Base-by-base conservation (phyloP, 2,797 vertebrate species). In the Rachycentron canadum region DNA sequence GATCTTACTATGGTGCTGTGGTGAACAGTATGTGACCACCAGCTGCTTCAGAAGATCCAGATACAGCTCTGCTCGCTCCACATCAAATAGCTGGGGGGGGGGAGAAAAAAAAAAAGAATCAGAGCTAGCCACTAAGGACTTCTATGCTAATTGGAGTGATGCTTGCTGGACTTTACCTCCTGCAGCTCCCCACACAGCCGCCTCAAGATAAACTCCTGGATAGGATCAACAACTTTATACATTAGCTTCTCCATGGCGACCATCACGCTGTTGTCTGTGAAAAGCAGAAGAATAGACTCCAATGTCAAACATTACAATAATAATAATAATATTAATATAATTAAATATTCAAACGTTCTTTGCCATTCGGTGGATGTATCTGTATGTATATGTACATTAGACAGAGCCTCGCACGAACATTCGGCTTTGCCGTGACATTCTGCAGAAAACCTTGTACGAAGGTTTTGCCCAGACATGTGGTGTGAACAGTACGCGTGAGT, bases 11-110 rank as follows among this genome's bases (percentile, higher is more conserved):
- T 74, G 87, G 69, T 91, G 93, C 81, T 86, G 90, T n/a, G 88
- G 89, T 41, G 82, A 85, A 49, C 57, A 16, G 69, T 89, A 95
- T 58, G 94, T 79, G 78, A 83, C 78, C 41, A 91, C 59, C 36
- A 97, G 89, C 88, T 96, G 96, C 69, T 89, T 92, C 82, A 98
- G 89, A 26, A 97, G 90, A 50, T 86, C 89, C 61, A 98, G 93
- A 85, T 98, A 99, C 26, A 99, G 90, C 80, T 94, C 93, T 71
- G 97, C 96, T n/a, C 96, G 95, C 77, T 91, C 86, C 43, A 95
- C 25, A 13, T 96, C 95, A 69, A 85, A 93, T n/a, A 94, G 81
- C 95, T 96, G 67, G 21, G n/a, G n/a, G n/a, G n/a, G n/a, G n/a
- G n/a, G n/a, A n/a, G 1, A 58, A 62, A 64, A 55, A 59, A 13